Conservation (phyloP, 2,113 vertebrate species). For the Hydropotes inermis region DNA sequence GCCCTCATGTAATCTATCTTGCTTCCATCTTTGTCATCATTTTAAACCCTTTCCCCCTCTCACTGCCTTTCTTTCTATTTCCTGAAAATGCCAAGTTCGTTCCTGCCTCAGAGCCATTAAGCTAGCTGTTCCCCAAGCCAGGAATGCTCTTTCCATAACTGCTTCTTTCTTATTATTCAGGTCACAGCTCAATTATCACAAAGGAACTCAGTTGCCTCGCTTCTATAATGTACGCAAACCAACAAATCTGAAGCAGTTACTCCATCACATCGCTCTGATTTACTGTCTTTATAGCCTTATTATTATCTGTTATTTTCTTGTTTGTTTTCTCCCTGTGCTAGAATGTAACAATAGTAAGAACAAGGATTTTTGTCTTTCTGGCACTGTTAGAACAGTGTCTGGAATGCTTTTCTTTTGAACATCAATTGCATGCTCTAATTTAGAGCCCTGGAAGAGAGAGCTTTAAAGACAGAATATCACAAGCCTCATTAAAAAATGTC, state of each 20-base stretch:
- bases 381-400: neutral
- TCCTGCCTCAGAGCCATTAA: neutral
- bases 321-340: neutral
- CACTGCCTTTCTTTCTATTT: neutral
- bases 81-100: neutral
- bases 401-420: constrained; percentile 39
- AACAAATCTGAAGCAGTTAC: neutral
- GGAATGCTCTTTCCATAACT: neutral
- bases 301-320: constrained; percentile 20
- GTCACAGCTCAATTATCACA: neutral
- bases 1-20: neutral
- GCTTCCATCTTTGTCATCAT: neutral
- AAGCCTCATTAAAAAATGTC: neutral
- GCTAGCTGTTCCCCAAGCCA: neutral
- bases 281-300: neutral
- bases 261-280: neutral
- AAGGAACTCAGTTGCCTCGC: neutral
- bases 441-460: neutral
- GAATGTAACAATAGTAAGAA: neutral
- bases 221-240: neutral
- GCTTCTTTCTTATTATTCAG: neutral
- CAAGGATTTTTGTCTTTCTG: constrained; percentile 21
- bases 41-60: neutral
- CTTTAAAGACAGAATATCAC: constrained; percentile 18
- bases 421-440: neutral